Evolutionary conservation across 2,797 vertebrate species (phyloP), one percentile per base, ranked within the genome.

Genomic region (Epinephelus coioides): DNA sequence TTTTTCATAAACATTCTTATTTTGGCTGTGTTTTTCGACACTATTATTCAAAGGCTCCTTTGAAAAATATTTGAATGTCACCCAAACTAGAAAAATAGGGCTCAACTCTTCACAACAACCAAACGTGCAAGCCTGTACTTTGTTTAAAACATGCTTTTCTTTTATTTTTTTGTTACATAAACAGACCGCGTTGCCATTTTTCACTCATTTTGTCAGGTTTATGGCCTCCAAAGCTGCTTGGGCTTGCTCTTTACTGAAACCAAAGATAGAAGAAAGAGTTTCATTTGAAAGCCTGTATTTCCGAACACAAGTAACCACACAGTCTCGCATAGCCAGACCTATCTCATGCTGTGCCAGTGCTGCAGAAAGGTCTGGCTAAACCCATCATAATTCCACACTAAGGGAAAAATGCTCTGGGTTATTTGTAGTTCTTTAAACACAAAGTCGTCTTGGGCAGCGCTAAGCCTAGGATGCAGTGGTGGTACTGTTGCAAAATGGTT

Each of bases 221-320:
- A 7, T 19, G 14, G 44, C 15, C 19, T 47, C 17, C 7, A 25
- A 44, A 77, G 72, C 21, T 68, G 27, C 18, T 11, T 46, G 6
- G 25, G n/a, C 47, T 70, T 64, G 40, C 17, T 71, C 7, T 61
- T 43, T 38, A 13, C 57, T 9, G 11, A 51, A 53, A 19, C 9
- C 3, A 74, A 56, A 81, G 43, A 62, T 18, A 12, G 19, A n/a
- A 60, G 40, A 50, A 59, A 55, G 21, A 15, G 65, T 55, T n/a
- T 43, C 53, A 19, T 72, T 81, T 69, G 19, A 73, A 65, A 34
- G 23, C 17, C 12, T n/a, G 11, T 65, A 68, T 84, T 53, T 80
- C 34, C 34, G 43, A 25, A 30, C 34, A 68, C 68, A 51, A 73
- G 59, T 88, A 80, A 81, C 59, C 55, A 25, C 21, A 15, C 5